Base-by-base conservation (phyloP, 2,113 vertebrate species). In the Rutilus rutilus region DNA sequence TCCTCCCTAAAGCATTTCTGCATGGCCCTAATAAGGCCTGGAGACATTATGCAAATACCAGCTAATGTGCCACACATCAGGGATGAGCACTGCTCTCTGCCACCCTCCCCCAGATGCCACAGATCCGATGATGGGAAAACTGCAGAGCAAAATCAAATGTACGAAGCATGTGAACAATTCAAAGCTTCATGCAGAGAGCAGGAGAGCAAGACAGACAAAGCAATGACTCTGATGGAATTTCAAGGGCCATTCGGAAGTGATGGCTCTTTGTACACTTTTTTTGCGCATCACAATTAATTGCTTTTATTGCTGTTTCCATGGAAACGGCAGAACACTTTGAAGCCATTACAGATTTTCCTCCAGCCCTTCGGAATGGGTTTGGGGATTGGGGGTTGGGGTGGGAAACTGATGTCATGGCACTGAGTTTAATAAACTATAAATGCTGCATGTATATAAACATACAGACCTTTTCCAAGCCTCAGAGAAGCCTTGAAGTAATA, bases 291-390 rank as follows among this genome's bases (percentile, higher is more conserved):
- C 80, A 85, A 91, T 87, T 94, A 93, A 94, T 95, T 93, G 92
- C 91, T 91, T 92, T 93, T 90, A 93, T 90, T 94, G 90, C 84
- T 75, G 94, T 94, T 95, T 90, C 95, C 92, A 95, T 94, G 93
- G 95, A 91, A 94, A 95, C 93, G 85, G 87, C 87, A 85, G 87
- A 89, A 91, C 83, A 91, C 90, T 90, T 92, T 92, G 88, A 90
- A 92, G 91, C 88, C 90, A 89, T 84, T 88, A 86, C 36, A 87
- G 86, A 88, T 83, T 89, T 86, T 69, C n/a, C 77, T 86, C 83
- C 83, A 76, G 87, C 90, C 91, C 91, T 87, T 42, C 85, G 87
- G n/a, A 33, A 87, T 47, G 45, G 6, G 45, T 10, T 33, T 15
- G 47, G 45, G 7, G 42, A 1, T 33, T 15, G 47, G 45, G 7